Evolutionary conservation across 2,797 vertebrate species (phyloP).

Genomic region (Melanotaenia nigrans): DNA sequence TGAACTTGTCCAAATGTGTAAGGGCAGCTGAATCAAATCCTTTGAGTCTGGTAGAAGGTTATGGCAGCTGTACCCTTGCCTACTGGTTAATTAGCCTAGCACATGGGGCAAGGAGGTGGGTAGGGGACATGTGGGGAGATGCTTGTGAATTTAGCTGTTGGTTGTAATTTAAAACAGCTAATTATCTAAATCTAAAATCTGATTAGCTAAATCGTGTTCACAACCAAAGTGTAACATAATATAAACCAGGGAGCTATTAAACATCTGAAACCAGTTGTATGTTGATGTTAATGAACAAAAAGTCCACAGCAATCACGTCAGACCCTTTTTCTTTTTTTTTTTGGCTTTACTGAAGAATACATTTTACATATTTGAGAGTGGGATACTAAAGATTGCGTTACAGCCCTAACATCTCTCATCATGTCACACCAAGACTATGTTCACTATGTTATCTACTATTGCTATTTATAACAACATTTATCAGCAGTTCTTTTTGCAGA

Average conservation of each 20-base stretch:
- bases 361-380: background rate
- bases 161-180: slow-evolving; percentile 16
- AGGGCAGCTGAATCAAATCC: slow-evolving; percentile 26
- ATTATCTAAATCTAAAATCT: slow-evolving; percentile 20
- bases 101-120: slow-evolving; percentile 34
- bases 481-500: background rate
- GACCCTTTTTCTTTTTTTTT: background rate
- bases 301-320: background rate
- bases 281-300: background rate
- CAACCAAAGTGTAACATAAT: slow-evolving; percentile 10
- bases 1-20: slow-evolving; percentile 26
- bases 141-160: slow-evolving; percentile 12
- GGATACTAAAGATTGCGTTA: background rate
- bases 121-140: slow-evolving; percentile 28
- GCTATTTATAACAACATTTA: background rate
- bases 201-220: slow-evolving; percentile 7
- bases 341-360: background rate
- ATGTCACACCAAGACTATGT: background rate
- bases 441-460: background rate
- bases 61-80: slow-evolving; percentile 56
- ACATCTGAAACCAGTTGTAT: background rate
- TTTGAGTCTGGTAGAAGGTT: slow-evolving; percentile 30
- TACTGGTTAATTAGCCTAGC: slow-evolving; percentile 59
- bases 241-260: slow-evolving; percentile 6
- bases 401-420: background rate